Base-by-base conservation (phyloP, 2,888 invertebrate species). In the Ophion costatus region DNA sequence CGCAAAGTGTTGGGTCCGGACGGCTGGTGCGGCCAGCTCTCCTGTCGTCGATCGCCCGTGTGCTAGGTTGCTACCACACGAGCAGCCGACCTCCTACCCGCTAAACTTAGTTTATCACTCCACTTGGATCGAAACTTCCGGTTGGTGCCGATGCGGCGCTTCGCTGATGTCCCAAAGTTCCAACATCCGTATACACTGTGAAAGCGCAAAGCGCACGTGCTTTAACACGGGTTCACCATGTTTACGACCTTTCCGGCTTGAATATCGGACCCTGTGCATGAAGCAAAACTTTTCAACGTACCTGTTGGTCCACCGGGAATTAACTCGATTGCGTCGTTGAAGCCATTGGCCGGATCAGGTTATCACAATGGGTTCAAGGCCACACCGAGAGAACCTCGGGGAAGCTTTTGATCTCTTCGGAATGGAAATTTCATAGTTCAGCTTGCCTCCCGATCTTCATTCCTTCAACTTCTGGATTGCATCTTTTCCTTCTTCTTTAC, bases 1-100 rank as follows among this genome's bases (percentile, higher is more conserved):
- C 92, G 91, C 92, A 93, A 93, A 93, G 92, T 92, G 91, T 82
- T 78, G 80, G 71, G 66, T 82, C 81, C 83, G 83, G 80, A 85
- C 78, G 85, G 74, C 81, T 73, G 82, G 85, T 86, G 80, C 22
- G 78, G 70, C 74, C 20, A 24, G 73, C 45, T 66, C 71, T 42
- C 57, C 63, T 71, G 42, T 57, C 63, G 70, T 70, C 45, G 70
- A 71, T 73, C 57, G 73, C 45, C 64, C 81, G 71, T 73, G 64
- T 79, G 77, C 80, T 76, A 74, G 80, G 82, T 80, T 82, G 73
- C 57, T 22, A 66, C 69, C 67, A 45, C 67, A 61, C 79, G 78
- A 64, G 1, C 69, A 67, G 59, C 45, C 79, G 73, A 80, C 80
- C 83, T 83, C 74, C 63, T 74, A 17, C 4, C 75, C 51, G 38